Percentiles rank a stretch among this genome's conserved stretches.
Evolutionary conservation across 2,888 invertebrate genomes (phyloP).

Genomic region (Itoplectis maculator): DNA sequence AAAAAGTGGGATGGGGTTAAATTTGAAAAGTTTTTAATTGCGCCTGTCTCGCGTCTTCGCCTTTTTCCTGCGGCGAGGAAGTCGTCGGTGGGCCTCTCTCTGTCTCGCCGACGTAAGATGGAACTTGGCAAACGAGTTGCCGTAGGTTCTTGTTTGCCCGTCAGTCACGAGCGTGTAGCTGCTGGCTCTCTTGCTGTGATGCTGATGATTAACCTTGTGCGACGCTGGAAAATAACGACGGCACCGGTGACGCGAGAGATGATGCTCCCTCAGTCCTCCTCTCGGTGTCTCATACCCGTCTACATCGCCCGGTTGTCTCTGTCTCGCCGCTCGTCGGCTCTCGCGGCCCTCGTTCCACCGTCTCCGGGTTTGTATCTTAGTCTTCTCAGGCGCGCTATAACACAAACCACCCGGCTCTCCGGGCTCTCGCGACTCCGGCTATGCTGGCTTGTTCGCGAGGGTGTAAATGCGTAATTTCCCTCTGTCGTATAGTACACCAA

Average conservation of each 20-base stretch:
- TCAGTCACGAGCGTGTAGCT: conserved; percentile 76
- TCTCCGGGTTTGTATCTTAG: conserved; percentile 68
- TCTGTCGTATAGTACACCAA: conserved; percentile 47
- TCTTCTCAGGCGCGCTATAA: conserved; percentile 54
- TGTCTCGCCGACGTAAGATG: conserved; percentile 40
- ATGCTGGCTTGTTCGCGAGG: conserved; percentile 62
- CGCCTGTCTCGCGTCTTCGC: conserved; percentile 66
- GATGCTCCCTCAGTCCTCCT: conserved; percentile 42
- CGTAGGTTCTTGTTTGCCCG: conserved; percentile 79
- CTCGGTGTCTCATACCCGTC: conserved; percentile 33
- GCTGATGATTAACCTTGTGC: conserved; percentile 83
- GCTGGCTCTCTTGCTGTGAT: conserved; percentile 48
- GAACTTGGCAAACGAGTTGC: conserved; percentile 62
- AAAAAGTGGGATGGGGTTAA: conserved; percentile 80
- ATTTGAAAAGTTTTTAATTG: conserved; percentile 84
- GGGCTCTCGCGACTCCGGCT: conserved; percentile 42
- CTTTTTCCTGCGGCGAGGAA: conserved; percentile 10
- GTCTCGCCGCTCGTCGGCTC: conserved; percentile 36
- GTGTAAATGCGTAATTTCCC: conserved; percentile 71
- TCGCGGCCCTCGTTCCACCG: conserved; percentile 43
- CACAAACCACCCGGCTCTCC: conserved; percentile 50
- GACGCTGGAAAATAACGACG: conserved; percentile 82
- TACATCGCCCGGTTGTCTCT: conserved; percentile 15
- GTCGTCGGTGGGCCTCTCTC: not conserved
- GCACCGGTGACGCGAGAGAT: conserved; percentile 65